Evolutionary conservation across 2,888 invertebrate genomes (phyloP).

Genomic region (Folsomia manolachei): DNA sequence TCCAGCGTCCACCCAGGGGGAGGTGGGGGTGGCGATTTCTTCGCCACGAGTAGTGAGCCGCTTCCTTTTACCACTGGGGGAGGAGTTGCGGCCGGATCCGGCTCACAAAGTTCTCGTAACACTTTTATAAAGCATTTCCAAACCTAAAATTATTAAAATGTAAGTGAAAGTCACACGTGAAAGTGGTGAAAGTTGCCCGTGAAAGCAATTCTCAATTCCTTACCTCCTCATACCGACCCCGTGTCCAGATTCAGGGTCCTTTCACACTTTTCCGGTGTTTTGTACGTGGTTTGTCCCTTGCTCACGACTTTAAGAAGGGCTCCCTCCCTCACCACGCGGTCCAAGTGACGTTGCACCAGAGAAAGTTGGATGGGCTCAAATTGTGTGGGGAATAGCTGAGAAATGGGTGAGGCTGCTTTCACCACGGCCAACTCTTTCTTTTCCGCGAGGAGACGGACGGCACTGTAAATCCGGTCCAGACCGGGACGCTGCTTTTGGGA

Average conservation of each 20-base stretch:
- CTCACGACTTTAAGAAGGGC: constrained; percentile 41
- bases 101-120: constrained; percentile 46
- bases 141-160: neutral
- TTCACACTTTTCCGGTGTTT: constrained; percentile 46
- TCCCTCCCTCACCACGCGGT: constrained; percentile 46
- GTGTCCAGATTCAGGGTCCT: constrained; percentile 37
- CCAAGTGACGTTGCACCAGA: constrained; percentile 48
- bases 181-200: neutral
- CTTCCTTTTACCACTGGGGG: constrained; percentile 24
- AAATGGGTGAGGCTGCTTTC: constrained; percentile 46
- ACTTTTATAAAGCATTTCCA: constrained; percentile 44
- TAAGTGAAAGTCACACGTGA: neutral
- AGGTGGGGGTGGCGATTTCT: neutral
- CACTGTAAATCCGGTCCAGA: constrained; percentile 49
- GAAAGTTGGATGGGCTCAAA: constrained; percentile 47
- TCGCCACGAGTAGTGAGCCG: too few species aligned
- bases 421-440: constrained; percentile 47
- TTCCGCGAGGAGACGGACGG: constrained; percentile 49
- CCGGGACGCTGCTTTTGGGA: constrained; percentile 49
- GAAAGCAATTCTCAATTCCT: neutral
- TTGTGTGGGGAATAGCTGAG: constrained; percentile 45
- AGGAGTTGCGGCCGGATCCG: constrained; percentile 35
- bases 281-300: constrained; percentile 47
- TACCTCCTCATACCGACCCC: constrained; percentile 1
- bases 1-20: constrained; percentile 37